A percentile compares a stretch with the other conserved stretches of the same genome.
Conservation (phyloP, 2,113 vertebrate species). For the Oenanthe melanoleuca region DNA sequence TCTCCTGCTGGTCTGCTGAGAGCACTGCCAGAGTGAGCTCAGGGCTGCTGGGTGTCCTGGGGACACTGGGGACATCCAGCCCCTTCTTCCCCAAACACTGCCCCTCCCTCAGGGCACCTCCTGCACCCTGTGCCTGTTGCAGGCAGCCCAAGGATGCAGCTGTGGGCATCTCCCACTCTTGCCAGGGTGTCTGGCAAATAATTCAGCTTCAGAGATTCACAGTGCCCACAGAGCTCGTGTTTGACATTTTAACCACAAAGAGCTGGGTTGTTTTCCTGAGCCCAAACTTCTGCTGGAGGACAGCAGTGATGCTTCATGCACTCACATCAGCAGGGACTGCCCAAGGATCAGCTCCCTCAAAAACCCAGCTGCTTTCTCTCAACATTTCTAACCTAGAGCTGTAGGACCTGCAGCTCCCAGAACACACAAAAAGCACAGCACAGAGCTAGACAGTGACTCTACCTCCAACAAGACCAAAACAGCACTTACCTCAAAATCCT, state of each 20-base stretch:
- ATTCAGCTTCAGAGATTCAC: background rate
- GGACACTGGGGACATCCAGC: background rate
- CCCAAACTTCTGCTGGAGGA: too few species aligned
- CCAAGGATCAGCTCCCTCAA: background rate
- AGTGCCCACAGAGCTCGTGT: rapidly evolving
- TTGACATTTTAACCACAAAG: background rate
- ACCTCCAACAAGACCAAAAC: background rate
- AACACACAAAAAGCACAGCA: rapidly evolving
- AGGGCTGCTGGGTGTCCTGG: background rate
- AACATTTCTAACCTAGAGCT: background rate
- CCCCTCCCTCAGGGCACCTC: rapidly evolving
- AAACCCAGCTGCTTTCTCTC: too few species aligned
- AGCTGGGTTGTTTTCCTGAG: background rate
- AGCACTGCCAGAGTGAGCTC: background rate
- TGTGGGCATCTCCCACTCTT: background rate
- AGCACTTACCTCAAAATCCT: background rate
- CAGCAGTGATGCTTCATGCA: too few species aligned
- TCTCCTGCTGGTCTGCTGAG: rapidly evolving
- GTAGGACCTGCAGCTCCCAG: rapidly evolving
- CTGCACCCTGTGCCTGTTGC: background rate
- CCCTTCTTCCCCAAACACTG: background rate
- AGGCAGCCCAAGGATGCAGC: background rate
- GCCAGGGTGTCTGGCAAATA: background rate
- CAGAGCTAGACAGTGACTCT: rapidly evolving
- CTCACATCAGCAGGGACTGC: background rate